Evolutionary conservation across 2,797 vertebrate genomes (phyloP), one percentile per base, ranked within the genome.

Genomic region (Lacerta bilineata): DNA sequence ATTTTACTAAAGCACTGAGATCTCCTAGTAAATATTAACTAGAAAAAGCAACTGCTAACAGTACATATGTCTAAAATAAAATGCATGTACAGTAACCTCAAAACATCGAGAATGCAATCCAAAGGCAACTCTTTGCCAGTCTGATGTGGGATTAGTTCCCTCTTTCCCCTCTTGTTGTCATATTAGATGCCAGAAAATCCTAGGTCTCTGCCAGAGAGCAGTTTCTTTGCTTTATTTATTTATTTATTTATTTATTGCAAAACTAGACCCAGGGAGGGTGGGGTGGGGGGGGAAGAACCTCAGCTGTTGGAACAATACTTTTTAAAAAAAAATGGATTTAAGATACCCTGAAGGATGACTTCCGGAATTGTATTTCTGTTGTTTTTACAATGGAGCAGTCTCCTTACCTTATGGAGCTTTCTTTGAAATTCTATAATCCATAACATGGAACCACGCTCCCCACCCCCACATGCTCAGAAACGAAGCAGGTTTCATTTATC

Each of bases 131-230:
- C 89, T 83, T 95, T 96, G 90, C 94, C 87, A 95, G 59, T 95
- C 80, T 92, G 91, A 96, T 94, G 89, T 94, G 94, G 95, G 93
- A 91, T 94, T 96, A 81, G 15, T 29, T 94, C 80, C 91, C 43
- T 17, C 9, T 13, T 15, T 8, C 46, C 4, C 15, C 43, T 29
- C 33, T 92, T 95, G 94, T 97, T 97, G 88, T 95, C 95, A 88
- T 91, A 93, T 91, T 94, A 95, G 91, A 95, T 96, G 92, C 94
- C 94, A 95, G 90, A 94, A 94, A 95, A 96, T 95, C 91, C 85
- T 90, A 92, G 91, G 91, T 94, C 91, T 96, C 90, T 93, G 94
- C 93, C 94, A 95, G 92, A 90, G 94, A 95, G 91, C 85, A 94
- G 91, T 80, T 94, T 95, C 93, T 91, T 96, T 92, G 88, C 79